Percentiles rank a stretch among this genome's conserved stretches.
phyloP scores from a whole-genome alignment of 2,113 vertebrate species.

The Struthio camelus region DNA sequence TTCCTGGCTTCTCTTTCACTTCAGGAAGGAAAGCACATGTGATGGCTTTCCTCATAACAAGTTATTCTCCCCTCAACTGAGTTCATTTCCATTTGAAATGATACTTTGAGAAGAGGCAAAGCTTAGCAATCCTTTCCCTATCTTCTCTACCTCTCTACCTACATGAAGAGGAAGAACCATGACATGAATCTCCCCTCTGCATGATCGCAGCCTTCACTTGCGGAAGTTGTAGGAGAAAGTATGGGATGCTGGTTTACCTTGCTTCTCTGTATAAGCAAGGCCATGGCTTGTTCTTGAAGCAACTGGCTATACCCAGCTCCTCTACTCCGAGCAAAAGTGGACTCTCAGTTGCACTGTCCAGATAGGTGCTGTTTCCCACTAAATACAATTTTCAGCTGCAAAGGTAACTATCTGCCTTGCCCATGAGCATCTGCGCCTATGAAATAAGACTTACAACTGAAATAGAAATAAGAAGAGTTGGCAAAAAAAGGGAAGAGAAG shows the following conservation, averaged over 20 bases:
- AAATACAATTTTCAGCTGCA: neutral
- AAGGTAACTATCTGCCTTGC: neutral
- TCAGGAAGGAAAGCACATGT: neutral
- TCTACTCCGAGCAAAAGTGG: neutral
- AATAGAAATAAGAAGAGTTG: neutral
- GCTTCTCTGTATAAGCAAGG: neutral
- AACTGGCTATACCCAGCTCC: neutral
- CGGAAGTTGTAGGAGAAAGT: neutral
- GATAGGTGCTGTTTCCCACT: neutral
- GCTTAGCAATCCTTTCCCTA: neutral
- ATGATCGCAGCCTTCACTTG: neutral
- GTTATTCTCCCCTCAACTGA: neutral
- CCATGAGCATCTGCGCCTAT: neutral
- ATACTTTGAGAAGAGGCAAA: neutral
- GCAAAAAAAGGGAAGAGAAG: neutral
- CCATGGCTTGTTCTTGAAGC: neutral
- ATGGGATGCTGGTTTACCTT: neutral
- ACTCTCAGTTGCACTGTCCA: neutral
- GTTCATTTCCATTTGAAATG: neutral
- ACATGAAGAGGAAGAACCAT: neutral
- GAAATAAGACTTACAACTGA: neutral
- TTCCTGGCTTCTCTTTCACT: neutral
- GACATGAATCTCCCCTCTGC: neutral
- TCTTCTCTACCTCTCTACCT: neutral
- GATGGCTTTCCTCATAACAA: neutral